Conservation (phyloP, 2,888 invertebrate species). For the Ichneumon xanthorius region DNA sequence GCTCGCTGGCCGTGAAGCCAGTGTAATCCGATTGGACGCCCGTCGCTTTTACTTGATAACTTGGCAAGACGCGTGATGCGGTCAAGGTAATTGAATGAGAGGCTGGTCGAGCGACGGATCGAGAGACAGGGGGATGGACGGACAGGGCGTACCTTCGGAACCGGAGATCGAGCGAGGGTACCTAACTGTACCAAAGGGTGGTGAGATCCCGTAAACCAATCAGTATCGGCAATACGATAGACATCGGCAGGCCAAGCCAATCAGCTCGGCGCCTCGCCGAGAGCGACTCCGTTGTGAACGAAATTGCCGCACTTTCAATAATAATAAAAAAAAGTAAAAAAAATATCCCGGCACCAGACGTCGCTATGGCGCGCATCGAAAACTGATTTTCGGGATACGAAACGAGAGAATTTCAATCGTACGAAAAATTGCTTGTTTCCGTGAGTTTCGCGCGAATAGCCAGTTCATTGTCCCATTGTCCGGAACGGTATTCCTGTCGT, state of each 20-base stretch:
- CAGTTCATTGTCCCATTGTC: not conserved
- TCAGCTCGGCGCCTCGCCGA: conserved; percentile 51
- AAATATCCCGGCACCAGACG: conserved; percentile 8
- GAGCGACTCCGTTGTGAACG: conserved; percentile 52
- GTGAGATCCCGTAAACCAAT: conserved; percentile 71
- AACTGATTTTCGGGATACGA: conserved; percentile 6
- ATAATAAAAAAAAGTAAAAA: conserved; percentile 36
- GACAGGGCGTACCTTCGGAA: conserved; percentile 29
- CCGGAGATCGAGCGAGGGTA: conserved; percentile 30
- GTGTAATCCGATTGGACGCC: conserved; percentile 73
- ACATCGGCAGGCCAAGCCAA: conserved; percentile 63
- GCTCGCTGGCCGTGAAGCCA: conserved; percentile 44
- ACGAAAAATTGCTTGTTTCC: conserved; percentile 1
- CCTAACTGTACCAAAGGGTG: conserved; percentile 32
- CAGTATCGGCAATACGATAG: conserved; percentile 68
- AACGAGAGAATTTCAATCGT: conserved; percentile 17
- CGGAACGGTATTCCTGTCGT: too few relatives aligned
- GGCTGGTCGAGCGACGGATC: conserved; percentile 51
- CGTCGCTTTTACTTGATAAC: conserved; percentile 72
- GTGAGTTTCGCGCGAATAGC: not conserved
- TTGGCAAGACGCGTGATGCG: conserved; percentile 71
- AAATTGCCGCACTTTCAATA: conserved; percentile 69
- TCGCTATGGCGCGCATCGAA: not conserved
- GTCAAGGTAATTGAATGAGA: conserved; percentile 65
- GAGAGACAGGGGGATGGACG: conserved; percentile 55